Percentiles rank a stretch among this genome's conserved stretches.
These are phyloP conservation scores for Volucella inflata DNA, from an alignment of 2,888 invertebrate species.

Conservation along the genomic window DNA sequence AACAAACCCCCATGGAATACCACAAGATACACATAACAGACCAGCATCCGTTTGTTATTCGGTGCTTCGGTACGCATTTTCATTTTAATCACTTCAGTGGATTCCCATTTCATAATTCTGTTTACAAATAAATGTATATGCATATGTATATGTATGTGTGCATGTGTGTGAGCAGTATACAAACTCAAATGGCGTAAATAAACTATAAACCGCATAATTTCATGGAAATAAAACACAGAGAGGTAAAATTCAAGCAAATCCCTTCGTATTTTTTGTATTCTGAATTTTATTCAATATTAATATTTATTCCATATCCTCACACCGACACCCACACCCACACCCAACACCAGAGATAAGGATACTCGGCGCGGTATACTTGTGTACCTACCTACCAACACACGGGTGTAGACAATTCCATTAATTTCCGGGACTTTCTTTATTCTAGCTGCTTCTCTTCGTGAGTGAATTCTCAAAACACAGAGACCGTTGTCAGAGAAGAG, in stretches of 20 bases:
- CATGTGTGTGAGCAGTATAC: too few relatives aligned
- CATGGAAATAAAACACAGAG: background rate
- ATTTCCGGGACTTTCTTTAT: constrained; percentile 53
- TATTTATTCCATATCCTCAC: constrained; percentile 57
- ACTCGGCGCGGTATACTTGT: too few relatives aligned
- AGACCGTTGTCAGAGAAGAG: constrained; percentile 5
- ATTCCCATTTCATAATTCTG: too few relatives aligned
- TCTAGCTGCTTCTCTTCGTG: constrained; percentile 9
- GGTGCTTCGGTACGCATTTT: constrained; percentile 15
- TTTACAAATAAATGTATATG: too few relatives aligned
- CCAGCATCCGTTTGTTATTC: constrained; percentile 21
- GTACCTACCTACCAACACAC: background rate
- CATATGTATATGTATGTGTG: too few relatives aligned
- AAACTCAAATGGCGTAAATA: constrained; percentile 4
- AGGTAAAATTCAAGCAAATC: constrained; percentile 10
- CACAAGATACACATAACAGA: constrained; percentile 63
- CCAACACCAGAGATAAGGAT: too few relatives aligned
- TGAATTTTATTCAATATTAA: constrained; percentile 65
- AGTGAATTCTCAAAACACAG: constrained; percentile 36
- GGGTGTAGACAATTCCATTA: constrained; percentile 68
- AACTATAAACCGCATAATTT: constrained; percentile 31
- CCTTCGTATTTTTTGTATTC: constrained; percentile 19
- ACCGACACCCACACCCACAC: constrained; percentile 2
- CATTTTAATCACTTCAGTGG: constrained; percentile 48
- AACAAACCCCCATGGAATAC: constrained; percentile 60